Conservation (phyloP, 2,797 vertebrate genomes). For the Aulostomus chinensis region DNA sequence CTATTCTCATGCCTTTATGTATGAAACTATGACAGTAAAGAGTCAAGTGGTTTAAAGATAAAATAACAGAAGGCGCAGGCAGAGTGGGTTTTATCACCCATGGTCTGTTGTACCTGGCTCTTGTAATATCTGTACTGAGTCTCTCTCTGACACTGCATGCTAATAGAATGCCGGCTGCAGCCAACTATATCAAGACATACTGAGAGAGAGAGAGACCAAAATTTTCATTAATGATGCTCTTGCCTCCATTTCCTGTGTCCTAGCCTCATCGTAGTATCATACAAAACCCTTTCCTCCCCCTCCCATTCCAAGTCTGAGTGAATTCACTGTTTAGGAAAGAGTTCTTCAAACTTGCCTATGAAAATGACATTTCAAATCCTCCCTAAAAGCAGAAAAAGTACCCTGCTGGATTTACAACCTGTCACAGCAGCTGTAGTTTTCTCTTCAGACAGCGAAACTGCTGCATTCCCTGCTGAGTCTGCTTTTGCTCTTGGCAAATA, state of each 20-base stretch:
- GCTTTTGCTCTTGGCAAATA: conserved; percentile 27
- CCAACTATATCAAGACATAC: conserved; percentile 44
- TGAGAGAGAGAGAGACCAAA: conserved; percentile 56
- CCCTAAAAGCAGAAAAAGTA: conserved; percentile 25
- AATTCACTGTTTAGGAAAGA: conserved; percentile 4
- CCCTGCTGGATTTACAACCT: conserved; percentile 37
- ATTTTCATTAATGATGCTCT: conserved; percentile 55
- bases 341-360: conserved; percentile 35
- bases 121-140: conserved; percentile 48
- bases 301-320: neutral
- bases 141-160: conserved; percentile 29
- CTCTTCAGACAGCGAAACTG: conserved; percentile 21
- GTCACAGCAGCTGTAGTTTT: conserved; percentile 20
- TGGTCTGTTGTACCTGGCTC: conserved; percentile 37
- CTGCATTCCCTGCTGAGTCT: conserved; percentile 23
- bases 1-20: too few species aligned
- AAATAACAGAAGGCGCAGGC: neutral
- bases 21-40: too few species aligned
- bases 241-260: conserved; percentile 26
- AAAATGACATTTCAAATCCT: conserved; percentile 53
- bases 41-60: too few species aligned
- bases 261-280: conserved; percentile 12
- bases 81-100: conserved; percentile 23
- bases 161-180: conserved; percentile 42
- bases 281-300: conserved; percentile 6